Conservation (phyloP, 1,140 invertebrate species). For the Zaprionus capensis region DNA sequence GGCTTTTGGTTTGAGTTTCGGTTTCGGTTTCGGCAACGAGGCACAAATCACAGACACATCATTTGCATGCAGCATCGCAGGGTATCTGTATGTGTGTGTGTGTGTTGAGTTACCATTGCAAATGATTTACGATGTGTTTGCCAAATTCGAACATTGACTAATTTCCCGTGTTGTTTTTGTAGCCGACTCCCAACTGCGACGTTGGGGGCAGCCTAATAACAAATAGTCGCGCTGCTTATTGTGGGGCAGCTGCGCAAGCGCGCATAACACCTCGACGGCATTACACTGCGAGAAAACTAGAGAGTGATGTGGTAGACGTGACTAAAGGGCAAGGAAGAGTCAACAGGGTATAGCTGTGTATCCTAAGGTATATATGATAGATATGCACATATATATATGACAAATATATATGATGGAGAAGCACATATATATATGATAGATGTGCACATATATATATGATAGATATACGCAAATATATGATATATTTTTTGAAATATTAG, state of each 20-base stretch:
- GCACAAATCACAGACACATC: conserved; percentile 44
- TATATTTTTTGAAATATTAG: too few relatives aligned
- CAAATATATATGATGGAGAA: too few relatives aligned
- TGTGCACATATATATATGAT: too few relatives aligned
- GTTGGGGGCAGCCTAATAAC: conserved; percentile 51
- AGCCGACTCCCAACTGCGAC: conserved; percentile 14
- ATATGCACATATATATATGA: too few relatives aligned
- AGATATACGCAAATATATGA: too few relatives aligned
- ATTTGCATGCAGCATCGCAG: conserved; percentile 38
- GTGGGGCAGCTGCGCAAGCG: conserved; percentile 42
- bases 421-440: too few relatives aligned
- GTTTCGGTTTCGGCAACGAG: conserved; percentile 13
- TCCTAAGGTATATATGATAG: too few relatives aligned
- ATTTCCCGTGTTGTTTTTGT: conserved; percentile 51
- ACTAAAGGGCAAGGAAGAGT: fast-evolving
- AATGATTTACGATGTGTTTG: conserved; percentile 73
- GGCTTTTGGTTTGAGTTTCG: conserved; percentile 25
- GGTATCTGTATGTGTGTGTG: conserved; percentile 26
- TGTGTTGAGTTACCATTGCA: conserved; percentile 23
- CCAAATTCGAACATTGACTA: conserved; percentile 78
- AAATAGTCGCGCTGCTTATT: conserved; percentile 51
- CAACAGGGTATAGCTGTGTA: too few relatives aligned
- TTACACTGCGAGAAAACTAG: neutral
- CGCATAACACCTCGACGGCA: conserved; percentile 1
- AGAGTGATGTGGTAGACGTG: neutral